Base-by-base conservation (phyloP, 2,888 invertebrate genomes). In the Bimastos eiseni region DNA sequence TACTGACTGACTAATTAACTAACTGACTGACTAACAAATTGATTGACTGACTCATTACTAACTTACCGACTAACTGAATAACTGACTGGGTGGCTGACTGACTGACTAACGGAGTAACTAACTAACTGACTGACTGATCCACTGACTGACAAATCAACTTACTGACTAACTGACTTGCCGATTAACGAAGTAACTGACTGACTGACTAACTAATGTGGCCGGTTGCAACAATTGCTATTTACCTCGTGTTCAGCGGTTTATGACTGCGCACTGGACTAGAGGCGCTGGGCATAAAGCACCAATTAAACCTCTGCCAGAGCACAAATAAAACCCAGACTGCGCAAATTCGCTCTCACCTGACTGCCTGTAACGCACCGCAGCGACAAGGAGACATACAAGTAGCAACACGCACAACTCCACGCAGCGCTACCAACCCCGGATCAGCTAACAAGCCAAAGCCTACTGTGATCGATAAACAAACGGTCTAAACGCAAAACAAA, bases 331-430 rank as follows among this genome's bases (percentile, higher is more conserved):
- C 70, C 30, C 70, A 70, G 70, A 70, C 70, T 70, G 70, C 70
- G 70, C 70, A 70, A 70, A 70, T 70, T 70, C 70, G n/a, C 70
- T 70, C 70, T 70, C 70, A 70, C 70, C 70, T 70, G 70, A n/a
- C 70, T 70, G 70, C 70, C 70, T 13, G 70, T n/a, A 70, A n/a
- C 70, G 70, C 70, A 70, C 70, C 70, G n/a, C 30, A 15, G 30
- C 30, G 8, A 70, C n/a, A 8, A 11, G n/a, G n/a, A 30, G 30
- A 70, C 8, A 70, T 17, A 70, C 8, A 41, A 70, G 70, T n/a
- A n/a, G n/a, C 70, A 41, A 15, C 41, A 70, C 6, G n/a, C 70
- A 70, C 70, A 70, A 21, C 24, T 17, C 49, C 49, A 49, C 24
- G 49, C 70, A 70, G n/a, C 30, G 11, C 30, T 8, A 70, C n/a